Evolutionary conservation across 2,888 invertebrate species (phyloP), one percentile per base, ranked within the genome.

Genomic region (Eristalis pertinax): DNA sequence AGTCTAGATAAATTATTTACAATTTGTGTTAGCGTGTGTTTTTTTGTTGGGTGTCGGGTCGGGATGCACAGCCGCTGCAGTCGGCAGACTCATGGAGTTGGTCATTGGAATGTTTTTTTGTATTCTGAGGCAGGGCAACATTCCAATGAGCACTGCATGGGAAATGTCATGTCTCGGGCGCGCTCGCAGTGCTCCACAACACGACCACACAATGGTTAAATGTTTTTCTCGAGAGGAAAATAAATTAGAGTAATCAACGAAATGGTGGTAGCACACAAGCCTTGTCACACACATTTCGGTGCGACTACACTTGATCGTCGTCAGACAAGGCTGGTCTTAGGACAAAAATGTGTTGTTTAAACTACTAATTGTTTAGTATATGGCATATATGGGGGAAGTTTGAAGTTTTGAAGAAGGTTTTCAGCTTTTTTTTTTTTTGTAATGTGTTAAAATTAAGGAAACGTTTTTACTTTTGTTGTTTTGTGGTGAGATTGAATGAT

Each of bases 351-450:
- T 69, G 15, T 19, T 50, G 32, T 60, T 58, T 32, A 70, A 35
- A 70, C 83, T 83, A 86, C 78, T 83, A 83, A 74, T 78, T 29
- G 58, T 62, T 83, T 83, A 83, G 86, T 83, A 86, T 78, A 86
- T 86, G 86, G 86, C 86, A 78, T 79, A 13, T 38, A 1, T 13
- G 38, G 1, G 38, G 38, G 79, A 72, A 72, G 50, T 41, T 83
- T 68, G 32, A 50, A 60, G 38, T 43, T 26, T 56, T 62, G 11
- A 24, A 65, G 29, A 63, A 4, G 26, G 65, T 72, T 50, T 32
- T 8, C 4, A 32, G 32, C 7, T 38, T 10, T 35, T 35, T 58
- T 63, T 38, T 7, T 56, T 58, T 35, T 5, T 63, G n/a, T 4
- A 13, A 62, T 50, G n/a, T 64, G 58, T 56, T 41, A 64, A 68